phyloP scores from a whole-genome alignment of 2,888 invertebrate species.

The Gibbula magus region DNA sequence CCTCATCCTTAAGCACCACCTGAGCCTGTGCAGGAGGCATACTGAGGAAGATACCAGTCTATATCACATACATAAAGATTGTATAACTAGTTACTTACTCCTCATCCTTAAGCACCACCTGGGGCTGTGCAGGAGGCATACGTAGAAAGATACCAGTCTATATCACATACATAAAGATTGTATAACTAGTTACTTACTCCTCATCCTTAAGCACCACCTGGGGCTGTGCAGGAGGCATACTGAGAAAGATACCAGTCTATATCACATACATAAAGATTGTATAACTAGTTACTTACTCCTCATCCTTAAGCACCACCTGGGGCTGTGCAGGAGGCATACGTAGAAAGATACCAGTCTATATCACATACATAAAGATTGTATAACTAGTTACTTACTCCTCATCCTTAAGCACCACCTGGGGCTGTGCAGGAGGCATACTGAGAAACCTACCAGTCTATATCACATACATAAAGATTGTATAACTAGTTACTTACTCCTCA shows the following conservation, averaged over 20 bases:
- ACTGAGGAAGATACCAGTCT: slow-evolving; percentile 90
- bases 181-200: slow-evolving; percentile 50
- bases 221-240: slow-evolving; percentile 52
- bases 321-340: slow-evolving; percentile 62
- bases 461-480: slow-evolving; percentile 78
- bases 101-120: slow-evolving; percentile 60
- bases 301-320: slow-evolving; percentile 60
- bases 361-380: slow-evolving; percentile 79
- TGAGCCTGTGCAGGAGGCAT: slow-evolving; percentile 54
- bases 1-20: slow-evolving; percentile 58
- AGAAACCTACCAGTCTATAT: slow-evolving; percentile 93
- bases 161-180: slow-evolving; percentile 80
- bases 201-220: slow-evolving; percentile 61
- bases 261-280: slow-evolving; percentile 80
- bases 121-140: slow-evolving; percentile 51
- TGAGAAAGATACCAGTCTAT: slow-evolving; percentile 92
- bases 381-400: slow-evolving; percentile 53
- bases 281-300: slow-evolving; percentile 51
- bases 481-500: slow-evolving; percentile 53
- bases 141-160: slow-evolving; percentile 92
- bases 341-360: slow-evolving; percentile 92
- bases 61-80: slow-evolving; percentile 81
- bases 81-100: slow-evolving; percentile 50
- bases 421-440: slow-evolving; percentile 62
- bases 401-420: slow-evolving; percentile 60